Conservation (phyloP, 1,140 invertebrate genomes). For the Magallana ariakensis region DNA sequence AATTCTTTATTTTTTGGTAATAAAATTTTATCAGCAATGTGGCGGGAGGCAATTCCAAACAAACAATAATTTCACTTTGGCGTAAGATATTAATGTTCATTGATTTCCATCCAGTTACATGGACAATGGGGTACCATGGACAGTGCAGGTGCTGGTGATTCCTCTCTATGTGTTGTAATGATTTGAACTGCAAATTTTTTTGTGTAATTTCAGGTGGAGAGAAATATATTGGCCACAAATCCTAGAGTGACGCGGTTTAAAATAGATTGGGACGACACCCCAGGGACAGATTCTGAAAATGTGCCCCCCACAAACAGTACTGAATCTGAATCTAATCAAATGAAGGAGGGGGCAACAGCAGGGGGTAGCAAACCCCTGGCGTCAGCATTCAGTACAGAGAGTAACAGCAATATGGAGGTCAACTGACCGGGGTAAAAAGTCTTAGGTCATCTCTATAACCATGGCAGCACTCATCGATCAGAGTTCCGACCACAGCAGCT, state of each 20-base stretch:
- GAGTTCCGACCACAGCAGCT: background rate
- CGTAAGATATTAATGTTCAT: too few species aligned
- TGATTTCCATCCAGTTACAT: too few species aligned
- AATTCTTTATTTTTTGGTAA: too few species aligned
- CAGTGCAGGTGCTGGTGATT: too few species aligned
- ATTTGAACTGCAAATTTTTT: background rate
- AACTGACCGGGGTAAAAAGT: conserved; percentile 6
- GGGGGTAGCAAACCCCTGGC: conserved; percentile 37
- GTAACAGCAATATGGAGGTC: conserved; percentile 53
- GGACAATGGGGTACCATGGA: too few species aligned
- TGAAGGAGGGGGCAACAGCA: conserved; percentile 48
- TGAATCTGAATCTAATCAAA: conserved; percentile 72
- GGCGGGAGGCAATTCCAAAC: too few species aligned
- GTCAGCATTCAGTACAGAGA: conserved; percentile 48
- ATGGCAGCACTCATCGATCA: background rate
- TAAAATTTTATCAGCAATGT: too few species aligned
- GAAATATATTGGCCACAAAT: conserved; percentile 96
- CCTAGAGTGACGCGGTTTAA: conserved; percentile 97
- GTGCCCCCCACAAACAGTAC: conserved; percentile 67
- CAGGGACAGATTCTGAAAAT: conserved; percentile 67
- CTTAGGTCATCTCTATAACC: background rate
- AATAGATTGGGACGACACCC: conserved; percentile 95
- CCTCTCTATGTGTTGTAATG: too few species aligned
- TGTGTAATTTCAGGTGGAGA: conserved; percentile 83
- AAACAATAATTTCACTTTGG: too few species aligned